phyloP scores from a whole-genome alignment of 2,888 invertebrate species.

The Ptycholaimellus sp. region DNA sequence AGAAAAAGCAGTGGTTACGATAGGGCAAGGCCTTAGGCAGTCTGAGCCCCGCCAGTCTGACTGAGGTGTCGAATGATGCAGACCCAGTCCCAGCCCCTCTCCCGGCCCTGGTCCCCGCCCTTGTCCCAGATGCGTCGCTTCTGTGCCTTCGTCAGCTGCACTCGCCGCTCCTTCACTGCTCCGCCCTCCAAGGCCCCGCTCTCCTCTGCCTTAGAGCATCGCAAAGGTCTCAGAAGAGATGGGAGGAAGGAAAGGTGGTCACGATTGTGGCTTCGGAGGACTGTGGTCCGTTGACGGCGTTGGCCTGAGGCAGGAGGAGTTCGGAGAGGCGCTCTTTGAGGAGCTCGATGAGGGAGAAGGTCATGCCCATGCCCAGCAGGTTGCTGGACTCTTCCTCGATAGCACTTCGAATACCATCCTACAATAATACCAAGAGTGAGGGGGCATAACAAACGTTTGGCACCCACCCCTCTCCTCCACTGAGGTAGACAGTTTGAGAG shows the following conservation, averaged over 20 bases:
- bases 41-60: conserved; percentile 31
- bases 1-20: background rate
- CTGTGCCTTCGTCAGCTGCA: conserved; percentile 68
- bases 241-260: no score
- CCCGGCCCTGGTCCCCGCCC: conserved; percentile 44
- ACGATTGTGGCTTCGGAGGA: no score
- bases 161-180: conserved; percentile 30
- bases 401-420: conserved; percentile 10
- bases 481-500: no score
- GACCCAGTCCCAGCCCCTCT: conserved; percentile 79
- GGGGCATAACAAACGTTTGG: no score
- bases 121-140: conserved; percentile 66
- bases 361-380: conserved; percentile 71
- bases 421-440: no score
- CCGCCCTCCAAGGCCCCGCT: conserved; percentile 3
- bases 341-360: conserved; percentile 71
- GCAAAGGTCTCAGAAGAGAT: no score
- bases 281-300: conserved; percentile 8
- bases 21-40: background rate
- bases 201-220: background rate
- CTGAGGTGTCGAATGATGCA: conserved; percentile 84
- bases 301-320: conserved; percentile 42
- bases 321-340: conserved; percentile 54
- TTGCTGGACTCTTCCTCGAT: conserved; percentile 51
- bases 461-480: no score